phyloP scores from a whole-genome alignment of 2,113 vertebrate genomes.

The Xiphophorus maculatus region DNA sequence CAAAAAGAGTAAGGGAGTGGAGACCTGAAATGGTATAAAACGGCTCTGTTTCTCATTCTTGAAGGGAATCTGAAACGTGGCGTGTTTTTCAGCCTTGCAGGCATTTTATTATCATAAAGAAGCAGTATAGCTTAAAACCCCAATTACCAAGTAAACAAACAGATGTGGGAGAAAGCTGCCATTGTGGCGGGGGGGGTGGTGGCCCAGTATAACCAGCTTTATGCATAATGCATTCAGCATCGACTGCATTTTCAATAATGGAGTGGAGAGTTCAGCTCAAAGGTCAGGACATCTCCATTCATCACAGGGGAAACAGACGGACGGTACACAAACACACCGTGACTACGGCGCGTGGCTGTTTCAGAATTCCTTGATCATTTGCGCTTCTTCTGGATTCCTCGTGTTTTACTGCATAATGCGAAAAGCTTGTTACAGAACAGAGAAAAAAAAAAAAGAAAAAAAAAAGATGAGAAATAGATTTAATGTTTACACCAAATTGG shows the following conservation, averaged over 20 bases:
- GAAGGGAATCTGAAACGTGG: neutral
- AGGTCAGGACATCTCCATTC: conserved; percentile 23
- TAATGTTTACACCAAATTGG: neutral
- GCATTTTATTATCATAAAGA: conserved; percentile 17
- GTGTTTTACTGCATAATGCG: neutral
- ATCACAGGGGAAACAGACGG: conserved; percentile 8
- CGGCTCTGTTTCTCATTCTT: neutral
- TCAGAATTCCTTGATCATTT: neutral
- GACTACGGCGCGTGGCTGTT: neutral
- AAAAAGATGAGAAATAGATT: neutral
- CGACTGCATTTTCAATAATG: conserved; percentile 40
- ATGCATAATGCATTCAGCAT: conserved; percentile 42
- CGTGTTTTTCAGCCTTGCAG: neutral
- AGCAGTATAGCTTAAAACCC: conserved; percentile 3
- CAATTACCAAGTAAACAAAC: conserved; percentile 19
- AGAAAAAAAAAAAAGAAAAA: neutral
- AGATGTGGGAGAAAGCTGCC: conserved; percentile 11
- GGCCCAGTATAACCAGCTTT: conserved; percentile 14
- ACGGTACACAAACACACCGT: conserved; percentile 3
- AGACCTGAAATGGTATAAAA: neutral
- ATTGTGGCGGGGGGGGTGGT: neutral
- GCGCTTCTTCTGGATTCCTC: neutral
- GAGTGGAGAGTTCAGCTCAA: conserved; percentile 30
- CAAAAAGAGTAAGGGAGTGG: neutral
- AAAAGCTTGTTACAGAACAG: neutral